Evolutionary conservation across 2,113 vertebrate species (phyloP).

Genomic region (Addax nasomaculatus): DNA sequence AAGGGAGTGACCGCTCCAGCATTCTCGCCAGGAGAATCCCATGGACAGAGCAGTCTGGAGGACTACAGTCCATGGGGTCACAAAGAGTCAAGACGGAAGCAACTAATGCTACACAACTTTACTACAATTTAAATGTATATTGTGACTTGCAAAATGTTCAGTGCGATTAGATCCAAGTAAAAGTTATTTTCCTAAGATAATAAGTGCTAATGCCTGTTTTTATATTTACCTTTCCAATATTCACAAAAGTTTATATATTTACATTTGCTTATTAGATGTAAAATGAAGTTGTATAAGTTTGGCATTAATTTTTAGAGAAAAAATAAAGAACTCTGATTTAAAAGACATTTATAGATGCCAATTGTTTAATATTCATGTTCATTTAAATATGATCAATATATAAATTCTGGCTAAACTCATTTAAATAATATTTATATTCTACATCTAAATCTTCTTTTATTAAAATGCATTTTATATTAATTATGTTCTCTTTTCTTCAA

Average conservation of each 20-base stretch:
- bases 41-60: not conserved
- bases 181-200: not conserved
- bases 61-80: not conserved
- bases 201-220: not conserved
- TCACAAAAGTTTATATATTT: not conserved
- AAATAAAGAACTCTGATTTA: not conserved
- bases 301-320: not conserved
- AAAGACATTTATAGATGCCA: not conserved
- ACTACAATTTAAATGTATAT: not conserved
- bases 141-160: not conserved
- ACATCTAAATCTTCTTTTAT: not conserved
- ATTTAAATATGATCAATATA: not conserved
- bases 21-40: not conserved
- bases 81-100: not conserved
- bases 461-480: not conserved
- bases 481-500: not conserved
- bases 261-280: not conserved
- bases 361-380: not conserved
- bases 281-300: not conserved
- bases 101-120: accelerated
- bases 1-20: not conserved
- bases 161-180: not conserved
- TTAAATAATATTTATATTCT: not conserved
- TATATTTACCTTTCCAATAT: not conserved
- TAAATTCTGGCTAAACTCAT: not conserved